Evolutionary conservation across 23 tunicate species (phyloP), one percentile per base, ranked within the genome.

Genomic region (Pegea sp.): DNA sequence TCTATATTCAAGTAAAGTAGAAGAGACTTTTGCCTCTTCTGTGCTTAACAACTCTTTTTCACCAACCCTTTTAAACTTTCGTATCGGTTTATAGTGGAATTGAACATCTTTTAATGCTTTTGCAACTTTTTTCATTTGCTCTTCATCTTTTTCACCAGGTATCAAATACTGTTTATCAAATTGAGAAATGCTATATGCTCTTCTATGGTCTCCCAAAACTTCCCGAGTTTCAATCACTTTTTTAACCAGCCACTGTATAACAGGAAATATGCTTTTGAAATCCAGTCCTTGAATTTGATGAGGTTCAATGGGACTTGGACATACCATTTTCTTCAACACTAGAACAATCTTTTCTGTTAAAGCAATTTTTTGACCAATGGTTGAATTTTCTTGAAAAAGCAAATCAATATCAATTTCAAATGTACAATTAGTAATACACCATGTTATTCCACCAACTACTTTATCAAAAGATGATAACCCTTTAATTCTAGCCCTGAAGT

Each of bases 231-330:
- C 95, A 57, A 84, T 68, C n/a, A 84, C 84, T 58, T 84, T 84
- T 34, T 73, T 84, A 22, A 84, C 95, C 22, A 84, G 67, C 95
- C 95, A 84, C 54, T 84, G 95, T 6, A 84, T 68, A 3, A 84
- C 95, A 0, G 81, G 95, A 51, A 73, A 84, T 27, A 84, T 84
- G 62, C 84, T 84, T 53, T 84, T 84, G 53, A 73, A 84, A 58
- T 84, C 95, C 25, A 66, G 76, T 11, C 95, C 95, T 68, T 84
- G 95, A 48, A 84, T 78, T 58, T 84, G 95, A 61, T 84, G 95
- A 22, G 95, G 95, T 58, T 84, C 95, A 57, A 84, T 84, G 28
- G 34, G 58, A 57, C 68, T 66, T 6, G 95, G 76, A 30, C 95
- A 84, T 30, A 64, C 69, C 95, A 84, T 84, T 57, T 57, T 73